Base-by-base conservation (phyloP, 2,888 invertebrate species). In the Rugalucina vietnamica region DNA sequence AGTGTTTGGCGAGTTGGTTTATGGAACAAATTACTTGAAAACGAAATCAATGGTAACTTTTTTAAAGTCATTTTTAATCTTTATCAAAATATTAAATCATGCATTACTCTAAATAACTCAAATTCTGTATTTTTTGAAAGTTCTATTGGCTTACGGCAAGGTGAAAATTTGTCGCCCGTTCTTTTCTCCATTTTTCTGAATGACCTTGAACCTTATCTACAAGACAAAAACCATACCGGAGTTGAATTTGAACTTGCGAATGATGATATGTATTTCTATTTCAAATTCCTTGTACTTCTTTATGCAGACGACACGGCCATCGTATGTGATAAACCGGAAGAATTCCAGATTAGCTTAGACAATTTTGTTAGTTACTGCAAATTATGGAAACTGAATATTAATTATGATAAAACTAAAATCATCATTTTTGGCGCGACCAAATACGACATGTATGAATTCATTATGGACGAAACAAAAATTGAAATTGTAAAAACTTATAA, bases 381-480 rank as follows among this genome's bases (percentile, higher is more conserved):
- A 54, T 14, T n/a, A 18, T 54, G 54, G 21, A 54, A 54, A 8
- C 21, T 54, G 5, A 76, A 76, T 10, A 27, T 60, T 21, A 60
- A 76, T 39, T 76, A 54, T 54, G 54, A 76, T 36, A 76, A 54
- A 29, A 60, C 76, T 5, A 76, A 76, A 60, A 76, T 60, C 18
- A 24, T 76, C 21, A 27, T 76, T 8, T 76, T 76, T 57, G 76
- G 76, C 18, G 29, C 36, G 1, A 76, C 21, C 4, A 54, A 54
- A n/a, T 1, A 36, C n/a, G n/a, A 70, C 10, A 70, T 18, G n/a
- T 36, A n/a, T 12, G 24, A 34, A n/a, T 70, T 70, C 24, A 36
- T 49, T 32, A 27, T 73, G 39, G 73, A 49, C 21, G 39, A 32
- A 2, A 50, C 32, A 12, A n/a, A 14, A 14, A 32, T 29, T 43